Evolutionary conservation across 2,113 vertebrate species (phyloP).

Genomic region (Seriola quinqueradiata): DNA sequence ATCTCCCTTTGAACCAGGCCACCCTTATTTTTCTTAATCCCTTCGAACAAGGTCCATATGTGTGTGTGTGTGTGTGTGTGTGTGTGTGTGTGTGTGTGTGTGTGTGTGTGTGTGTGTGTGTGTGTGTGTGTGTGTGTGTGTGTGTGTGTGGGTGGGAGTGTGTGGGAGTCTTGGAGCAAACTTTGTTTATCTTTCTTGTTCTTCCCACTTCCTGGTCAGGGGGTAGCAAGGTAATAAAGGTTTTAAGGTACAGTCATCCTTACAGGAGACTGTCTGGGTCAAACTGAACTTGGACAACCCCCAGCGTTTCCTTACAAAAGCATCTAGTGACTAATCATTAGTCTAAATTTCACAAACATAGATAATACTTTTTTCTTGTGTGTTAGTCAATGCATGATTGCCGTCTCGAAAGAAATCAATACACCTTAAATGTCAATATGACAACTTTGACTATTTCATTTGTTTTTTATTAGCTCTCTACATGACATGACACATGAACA

Average conservation of each 20-base stretch:
- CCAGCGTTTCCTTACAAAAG: neutral
- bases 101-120: slow-evolving; percentile 6
- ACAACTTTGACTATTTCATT: too few species aligned
- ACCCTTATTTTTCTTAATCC: slow-evolving; percentile 37
- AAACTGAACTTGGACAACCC: slow-evolving; percentile 5
- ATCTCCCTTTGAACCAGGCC: slow-evolving; percentile 16
- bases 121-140: slow-evolving; percentile 3
- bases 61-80: slow-evolving; percentile 14
- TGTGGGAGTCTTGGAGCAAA: slow-evolving; percentile 15
- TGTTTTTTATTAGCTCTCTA: too few species aligned
- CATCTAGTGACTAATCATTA: neutral
- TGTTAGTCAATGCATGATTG: too few species aligned
- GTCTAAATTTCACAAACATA: too few species aligned
- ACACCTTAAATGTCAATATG: too few species aligned
- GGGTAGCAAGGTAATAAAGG: slow-evolving; percentile 40
- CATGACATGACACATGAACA: too few species aligned
- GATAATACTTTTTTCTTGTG: too few species aligned
- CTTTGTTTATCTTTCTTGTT: slow-evolving; percentile 56
- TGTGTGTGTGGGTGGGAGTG: neutral
- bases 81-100: slow-evolving; percentile 1
- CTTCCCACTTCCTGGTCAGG: slow-evolving; percentile 43
- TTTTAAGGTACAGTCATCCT: slow-evolving; percentile 27
- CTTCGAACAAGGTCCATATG: slow-evolving; percentile 42
- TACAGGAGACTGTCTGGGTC: slow-evolving; percentile 36
- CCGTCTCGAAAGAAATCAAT: too few species aligned